Conservation (phyloP, 2,888 invertebrate species). For the Netelia fuscicornis region DNA sequence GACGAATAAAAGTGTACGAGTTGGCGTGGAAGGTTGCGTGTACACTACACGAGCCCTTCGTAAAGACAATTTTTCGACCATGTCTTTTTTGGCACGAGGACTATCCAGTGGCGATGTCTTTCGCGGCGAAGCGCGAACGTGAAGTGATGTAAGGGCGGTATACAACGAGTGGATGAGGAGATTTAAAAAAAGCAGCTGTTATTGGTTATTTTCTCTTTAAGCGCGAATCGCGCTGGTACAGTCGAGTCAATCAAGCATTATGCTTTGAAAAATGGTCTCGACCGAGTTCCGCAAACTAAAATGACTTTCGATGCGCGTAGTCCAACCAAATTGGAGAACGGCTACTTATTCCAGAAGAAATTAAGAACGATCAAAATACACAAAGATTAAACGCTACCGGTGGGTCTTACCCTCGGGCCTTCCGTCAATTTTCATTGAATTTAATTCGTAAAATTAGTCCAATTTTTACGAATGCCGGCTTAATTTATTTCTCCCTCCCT, state of each 20-base stretch:
- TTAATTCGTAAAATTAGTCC: constrained; percentile 1
- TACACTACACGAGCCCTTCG: constrained; percentile 12
- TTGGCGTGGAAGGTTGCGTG: neutral
- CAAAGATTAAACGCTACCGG: neutral
- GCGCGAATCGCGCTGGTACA: constrained; percentile 51
- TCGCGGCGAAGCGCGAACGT: constrained; percentile 45
- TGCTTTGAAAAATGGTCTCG: neutral
- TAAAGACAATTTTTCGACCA: constrained; percentile 38
- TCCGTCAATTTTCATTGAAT: neutral
- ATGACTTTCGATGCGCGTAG: too few relatives aligned
- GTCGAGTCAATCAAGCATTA: neutral
- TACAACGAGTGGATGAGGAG: neutral
- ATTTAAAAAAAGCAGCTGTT: constrained; percentile 72
- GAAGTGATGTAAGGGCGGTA: constrained; percentile 29
- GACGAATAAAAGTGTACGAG: neutral
- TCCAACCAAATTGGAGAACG: too few relatives aligned
- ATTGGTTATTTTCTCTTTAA: constrained; percentile 70
- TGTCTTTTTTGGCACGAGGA: constrained; percentile 76
- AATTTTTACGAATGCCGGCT: neutral
- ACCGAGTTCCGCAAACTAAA: neutral
- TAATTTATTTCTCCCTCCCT: neutral
- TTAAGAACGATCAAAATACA: neutral
- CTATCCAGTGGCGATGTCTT: constrained; percentile 67
- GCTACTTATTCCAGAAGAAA: neutral
- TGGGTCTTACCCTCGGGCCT: neutral